Evolutionary conservation across 2,888 invertebrate genomes (phyloP).

Genomic region (Netelia virgata): DNA sequence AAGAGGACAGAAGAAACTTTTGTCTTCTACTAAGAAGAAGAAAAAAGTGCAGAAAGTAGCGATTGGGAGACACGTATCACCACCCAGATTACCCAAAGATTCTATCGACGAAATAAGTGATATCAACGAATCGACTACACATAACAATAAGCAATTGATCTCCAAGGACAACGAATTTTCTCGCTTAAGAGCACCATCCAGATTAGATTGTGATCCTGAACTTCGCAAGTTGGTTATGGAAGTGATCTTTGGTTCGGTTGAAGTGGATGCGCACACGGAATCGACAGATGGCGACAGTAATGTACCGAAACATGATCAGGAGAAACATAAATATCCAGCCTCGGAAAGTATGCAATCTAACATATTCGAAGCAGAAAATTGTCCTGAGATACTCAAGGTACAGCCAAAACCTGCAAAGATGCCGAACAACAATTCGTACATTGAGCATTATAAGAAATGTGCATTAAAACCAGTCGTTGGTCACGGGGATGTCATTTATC

Average conservation of each 20-base stretch:
- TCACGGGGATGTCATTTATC: constrained; percentile 60
- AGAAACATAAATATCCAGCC: not conserved
- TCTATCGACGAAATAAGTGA: constrained; percentile 23
- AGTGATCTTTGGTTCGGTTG: constrained; percentile 81
- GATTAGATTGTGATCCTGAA: constrained; percentile 74
- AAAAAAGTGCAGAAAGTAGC: not conserved
- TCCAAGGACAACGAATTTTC: not conserved
- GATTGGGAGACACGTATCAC: constrained; percentile 40
- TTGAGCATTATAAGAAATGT: constrained; percentile 85
- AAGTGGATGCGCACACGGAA: constrained; percentile 21
- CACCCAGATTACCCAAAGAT: constrained; percentile 49
- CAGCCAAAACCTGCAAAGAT: constrained; percentile 88
- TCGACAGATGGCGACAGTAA: constrained; percentile 21
- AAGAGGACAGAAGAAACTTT: no score
- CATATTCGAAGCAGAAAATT: not conserved
- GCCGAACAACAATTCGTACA: constrained; percentile 88
- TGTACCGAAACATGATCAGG: constrained; percentile 10
- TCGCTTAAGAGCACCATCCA: constrained; percentile 37
- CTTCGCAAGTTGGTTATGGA: constrained; percentile 83
- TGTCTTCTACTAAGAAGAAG: constrained; percentile 14
- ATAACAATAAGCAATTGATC: not conserved
- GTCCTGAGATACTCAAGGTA: constrained; percentile 84
- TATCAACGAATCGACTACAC: not conserved
- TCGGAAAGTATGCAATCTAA: not conserved
- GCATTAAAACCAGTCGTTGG: constrained; percentile 86